These are phyloP conservation scores for Theretra japonica DNA, from an alignment of 2,888 invertebrate genomes.

Conservation along the genomic window DNA sequence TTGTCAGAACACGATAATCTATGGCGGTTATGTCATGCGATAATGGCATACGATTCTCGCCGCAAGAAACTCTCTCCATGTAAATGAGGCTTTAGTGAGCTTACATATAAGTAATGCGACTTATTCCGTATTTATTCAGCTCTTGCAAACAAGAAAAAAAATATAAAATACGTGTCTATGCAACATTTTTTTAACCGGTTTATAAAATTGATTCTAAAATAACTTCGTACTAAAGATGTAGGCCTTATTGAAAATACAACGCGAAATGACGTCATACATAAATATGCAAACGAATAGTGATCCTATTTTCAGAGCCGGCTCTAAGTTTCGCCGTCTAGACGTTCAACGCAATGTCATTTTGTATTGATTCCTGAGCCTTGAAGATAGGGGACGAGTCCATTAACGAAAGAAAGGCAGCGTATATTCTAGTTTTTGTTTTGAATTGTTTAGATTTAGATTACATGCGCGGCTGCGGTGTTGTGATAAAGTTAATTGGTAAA, in stretches of 20 bases:
- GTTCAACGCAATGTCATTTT: constrained; percentile 5
- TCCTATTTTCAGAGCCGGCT: neutral
- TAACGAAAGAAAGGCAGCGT: neutral
- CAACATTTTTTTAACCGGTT: no score
- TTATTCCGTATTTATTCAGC: no score
- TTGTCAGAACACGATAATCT: no score
- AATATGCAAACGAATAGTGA: constrained; percentile 9
- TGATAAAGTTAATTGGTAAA: constrained; percentile 1
- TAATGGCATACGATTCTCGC: no score
- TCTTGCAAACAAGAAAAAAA: no score
- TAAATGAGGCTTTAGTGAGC: no score
- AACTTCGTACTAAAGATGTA: neutral
- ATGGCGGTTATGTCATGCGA: no score
- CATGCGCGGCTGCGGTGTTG: neutral
- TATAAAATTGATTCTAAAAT: neutral
- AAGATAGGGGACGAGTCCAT: neutral
- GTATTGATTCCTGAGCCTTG: constrained; percentile 2
- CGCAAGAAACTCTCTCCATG: no score
- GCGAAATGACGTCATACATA: neutral
- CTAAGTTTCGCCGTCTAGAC: constrained; percentile 2
- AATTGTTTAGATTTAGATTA: neutral
- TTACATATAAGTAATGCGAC: no score
- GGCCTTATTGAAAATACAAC: constrained; percentile 1
- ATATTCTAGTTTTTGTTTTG: neutral
- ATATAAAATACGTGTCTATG: no score